Base-by-base conservation (phyloP, 2,113 vertebrate species). In the Lathamus discolor region DNA sequence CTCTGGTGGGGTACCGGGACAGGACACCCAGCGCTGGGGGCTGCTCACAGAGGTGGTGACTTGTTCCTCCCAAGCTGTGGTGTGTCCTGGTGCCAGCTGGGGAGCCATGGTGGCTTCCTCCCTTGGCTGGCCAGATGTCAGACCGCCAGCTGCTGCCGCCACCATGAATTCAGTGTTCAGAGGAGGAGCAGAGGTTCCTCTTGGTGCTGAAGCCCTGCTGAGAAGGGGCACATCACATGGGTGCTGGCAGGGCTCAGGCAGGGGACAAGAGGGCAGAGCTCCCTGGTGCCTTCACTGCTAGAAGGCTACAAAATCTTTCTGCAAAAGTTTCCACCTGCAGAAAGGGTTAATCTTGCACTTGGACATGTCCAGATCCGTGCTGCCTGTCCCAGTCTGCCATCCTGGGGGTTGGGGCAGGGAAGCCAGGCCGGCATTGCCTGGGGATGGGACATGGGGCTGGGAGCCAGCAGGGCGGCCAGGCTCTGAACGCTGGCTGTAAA, bases 111-210 rank as follows among this genome's bases (percentile, higher is more conserved):
- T 22, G 67, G n/a, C 51, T 33, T 62, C 35, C 41, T 46, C 31
- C 27, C 11, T 12, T 0, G 15, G 54, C 35, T n/a, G 73, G 29
- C 29, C 4, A 0, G 39, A 7, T 39, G 74, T 43, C 52, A 20
- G 8, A 15, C 29, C 11, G 7, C 22, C 8, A 23, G 80, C 52
- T 57, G 46, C 77, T 35, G 67, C 19, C 62, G 17, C 35, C 62
- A 19, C 4, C 0, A 1, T 22, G 44, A 14, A 2, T 6, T 8
- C 0, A 0, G 22, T 23, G 22, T 9, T 18, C 31, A 6, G 6
- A 8, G 23, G 13, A 66, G 73, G 27, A 72, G 63, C 57, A 9
- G 61, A 31, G 33, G 18, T 29, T 80, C 73, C 67, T 66, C 11
- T 27, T 11, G 24, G 1, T 17, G 62, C 68, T 7, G 57, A 12